Percentiles rank a stretch among this genome's conserved stretches.
Evolutionary conservation across 2,113 vertebrate genomes (phyloP).

Genomic region (Tor tambroides): DNA sequence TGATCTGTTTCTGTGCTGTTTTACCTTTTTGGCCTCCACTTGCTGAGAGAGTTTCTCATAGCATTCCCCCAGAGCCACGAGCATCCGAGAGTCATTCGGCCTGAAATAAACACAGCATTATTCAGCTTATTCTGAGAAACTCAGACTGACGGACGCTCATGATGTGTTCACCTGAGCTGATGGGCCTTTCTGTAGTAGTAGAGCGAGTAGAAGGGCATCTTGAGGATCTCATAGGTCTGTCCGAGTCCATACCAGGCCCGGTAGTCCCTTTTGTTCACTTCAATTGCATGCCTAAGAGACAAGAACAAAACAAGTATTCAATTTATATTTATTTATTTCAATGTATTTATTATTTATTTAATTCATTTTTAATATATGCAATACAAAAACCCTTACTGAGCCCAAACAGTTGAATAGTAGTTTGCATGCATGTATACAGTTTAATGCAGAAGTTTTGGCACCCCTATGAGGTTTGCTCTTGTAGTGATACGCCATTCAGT

Average conservation of each 20-base stretch:
- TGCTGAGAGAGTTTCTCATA: conserved; percentile 97
- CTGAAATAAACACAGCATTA: conserved; percentile 65
- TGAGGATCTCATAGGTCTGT: conserved; percentile 98
- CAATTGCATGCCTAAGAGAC: conserved; percentile 89
- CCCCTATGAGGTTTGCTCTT: too few relatives aligned
- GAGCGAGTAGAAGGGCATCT: conserved; percentile 99
- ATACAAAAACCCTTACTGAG: too few relatives aligned
- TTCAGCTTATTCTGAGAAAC: too few relatives aligned
- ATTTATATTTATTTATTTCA: background rate
- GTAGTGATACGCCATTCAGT: too few relatives aligned
- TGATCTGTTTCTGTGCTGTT: background rate
- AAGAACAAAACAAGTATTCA: background rate
- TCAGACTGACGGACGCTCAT: background rate
- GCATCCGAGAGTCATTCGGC: conserved; percentile 97
- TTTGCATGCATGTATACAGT: too few relatives aligned
- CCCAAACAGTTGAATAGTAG: too few relatives aligned
- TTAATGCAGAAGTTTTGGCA: too few relatives aligned
- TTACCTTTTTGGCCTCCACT: conserved; percentile 95
- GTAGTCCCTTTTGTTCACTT: conserved; percentile 98
- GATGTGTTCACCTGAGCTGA: conserved; percentile 85
- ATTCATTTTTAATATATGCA: too few relatives aligned
- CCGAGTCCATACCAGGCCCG: conserved; percentile 98
- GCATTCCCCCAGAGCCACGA: conserved; percentile 96
- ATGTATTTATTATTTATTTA: too few relatives aligned
- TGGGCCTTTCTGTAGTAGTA: conserved; percentile 98